A percentile compares a stretch with the other conserved stretches of the same genome.
Evolutionary conservation across 1,140 invertebrate genomes (phyloP).

Genomic region (Pseudomyrmex gracilis): DNA sequence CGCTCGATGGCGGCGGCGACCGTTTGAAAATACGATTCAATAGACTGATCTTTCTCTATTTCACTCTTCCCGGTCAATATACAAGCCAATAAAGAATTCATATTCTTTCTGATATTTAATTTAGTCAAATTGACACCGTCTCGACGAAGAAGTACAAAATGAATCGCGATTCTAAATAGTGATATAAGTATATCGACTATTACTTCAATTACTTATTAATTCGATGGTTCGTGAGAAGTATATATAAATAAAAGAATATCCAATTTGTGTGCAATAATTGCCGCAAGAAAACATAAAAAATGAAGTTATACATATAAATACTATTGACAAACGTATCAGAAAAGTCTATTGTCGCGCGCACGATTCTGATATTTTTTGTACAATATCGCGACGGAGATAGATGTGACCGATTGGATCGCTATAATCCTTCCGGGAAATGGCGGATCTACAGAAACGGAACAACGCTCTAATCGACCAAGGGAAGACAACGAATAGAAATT

Average conservation of each 20-base stretch:
- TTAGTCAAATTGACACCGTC: background rate
- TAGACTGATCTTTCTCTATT: slow-evolving; percentile 36
- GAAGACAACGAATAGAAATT: slow-evolving; percentile 3
- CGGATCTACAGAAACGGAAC: slow-evolving; percentile 33
- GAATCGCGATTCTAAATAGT: slow-evolving; percentile 9
- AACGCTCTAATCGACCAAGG: background rate
- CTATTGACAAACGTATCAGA: background rate
- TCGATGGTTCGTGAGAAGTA: no score
- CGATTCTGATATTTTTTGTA: no score
- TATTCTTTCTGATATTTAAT: slow-evolving; percentile 32
- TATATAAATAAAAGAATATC: no score
- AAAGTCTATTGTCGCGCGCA: no score
- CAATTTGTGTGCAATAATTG: background rate
- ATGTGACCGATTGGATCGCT: slow-evolving; percentile 13
- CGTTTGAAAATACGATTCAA: slow-evolving; percentile 48
- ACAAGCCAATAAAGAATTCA: slow-evolving; percentile 19
- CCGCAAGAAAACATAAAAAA: background rate
- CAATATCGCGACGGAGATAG: no score
- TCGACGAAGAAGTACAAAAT: slow-evolving; percentile 3
- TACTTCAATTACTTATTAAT: no score
- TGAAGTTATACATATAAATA: no score
- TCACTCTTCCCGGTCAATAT: slow-evolving; percentile 17
- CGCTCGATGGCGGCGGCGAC: background rate
- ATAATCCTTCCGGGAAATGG: slow-evolving; percentile 37
- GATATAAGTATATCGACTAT: slow-evolving; percentile 13